phyloP scores from a whole-genome alignment of 2,797 vertebrate species.

The Geotrypetes seraphini region DNA sequence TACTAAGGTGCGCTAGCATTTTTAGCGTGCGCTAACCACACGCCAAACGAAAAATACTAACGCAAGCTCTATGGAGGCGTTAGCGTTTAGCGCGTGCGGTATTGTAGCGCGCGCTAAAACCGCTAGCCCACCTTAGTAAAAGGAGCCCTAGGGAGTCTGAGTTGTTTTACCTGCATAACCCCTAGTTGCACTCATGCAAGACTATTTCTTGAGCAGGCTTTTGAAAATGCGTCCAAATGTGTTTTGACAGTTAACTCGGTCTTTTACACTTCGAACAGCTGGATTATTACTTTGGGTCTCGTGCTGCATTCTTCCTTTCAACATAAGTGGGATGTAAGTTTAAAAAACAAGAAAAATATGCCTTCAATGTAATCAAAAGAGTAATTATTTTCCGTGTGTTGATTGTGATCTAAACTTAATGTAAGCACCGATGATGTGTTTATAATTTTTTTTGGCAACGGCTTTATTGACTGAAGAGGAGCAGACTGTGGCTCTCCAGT shows the following conservation, averaged over 20 bases:
- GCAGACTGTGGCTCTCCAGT: conserved; percentile 9
- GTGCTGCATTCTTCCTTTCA: conserved; percentile 2
- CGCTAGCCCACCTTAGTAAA: too few relatives aligned
- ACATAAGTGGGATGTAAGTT: background rate
- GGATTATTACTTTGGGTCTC: background rate
- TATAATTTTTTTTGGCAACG: conserved; percentile 17
- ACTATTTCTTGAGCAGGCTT: too few relatives aligned
- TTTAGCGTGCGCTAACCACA: too few relatives aligned
- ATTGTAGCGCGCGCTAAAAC: too few relatives aligned
- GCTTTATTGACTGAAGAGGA: conserved; percentile 6
- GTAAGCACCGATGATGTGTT: conserved; percentile 22
- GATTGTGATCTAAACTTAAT: conserved; percentile 19
- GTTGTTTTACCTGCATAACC: too few relatives aligned
- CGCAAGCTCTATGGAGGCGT: too few relatives aligned
- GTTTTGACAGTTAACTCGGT: background rate
- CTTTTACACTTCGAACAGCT: too few relatives aligned
- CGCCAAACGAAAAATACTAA: too few relatives aligned
- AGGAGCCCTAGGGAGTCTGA: too few relatives aligned
- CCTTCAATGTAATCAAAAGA: conserved; percentile 22
- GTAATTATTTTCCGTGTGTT: conserved; percentile 25
- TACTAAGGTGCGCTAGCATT: too few relatives aligned
- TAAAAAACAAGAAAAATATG: conserved; percentile 17
- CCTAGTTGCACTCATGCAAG: too few relatives aligned
- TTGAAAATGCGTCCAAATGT: background rate
- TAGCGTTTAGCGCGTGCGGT: too few relatives aligned